Evolutionary conservation across 2,797 vertebrate genomes (phyloP).

Genomic region (Pseudomugil tenellus): DNA sequence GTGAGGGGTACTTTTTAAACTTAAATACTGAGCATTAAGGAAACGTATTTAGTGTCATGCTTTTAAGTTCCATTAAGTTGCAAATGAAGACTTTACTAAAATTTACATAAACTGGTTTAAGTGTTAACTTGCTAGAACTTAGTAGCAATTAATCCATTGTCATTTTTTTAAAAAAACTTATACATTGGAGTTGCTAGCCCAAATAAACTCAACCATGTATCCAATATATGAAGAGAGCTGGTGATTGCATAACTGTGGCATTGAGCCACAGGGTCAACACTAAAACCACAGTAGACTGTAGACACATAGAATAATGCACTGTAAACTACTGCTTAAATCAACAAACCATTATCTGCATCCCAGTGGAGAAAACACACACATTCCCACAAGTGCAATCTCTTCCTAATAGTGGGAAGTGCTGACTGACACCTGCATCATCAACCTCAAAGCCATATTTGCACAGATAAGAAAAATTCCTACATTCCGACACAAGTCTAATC

Average conservation of each 20-base stretch:
- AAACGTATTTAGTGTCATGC: not conserved
- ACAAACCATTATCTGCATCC: constrained; percentile 34
- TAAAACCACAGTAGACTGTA: constrained; percentile 39
- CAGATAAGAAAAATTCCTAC: constrained; percentile 5
- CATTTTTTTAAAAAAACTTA: not conserved
- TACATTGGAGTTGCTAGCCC: not conserved
- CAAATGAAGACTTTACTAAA: not conserved
- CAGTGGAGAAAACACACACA: constrained; percentile 25
- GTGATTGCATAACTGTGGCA: constrained; percentile 63
- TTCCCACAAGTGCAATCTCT: constrained; percentile 30
- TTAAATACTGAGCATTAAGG: not conserved
- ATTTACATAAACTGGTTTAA: not conserved
- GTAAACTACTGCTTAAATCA: constrained; percentile 46
- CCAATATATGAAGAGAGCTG: constrained; percentile 21
- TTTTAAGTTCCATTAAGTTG: not conserved
- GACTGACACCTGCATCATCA: constrained; percentile 56
- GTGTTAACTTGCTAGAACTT: not conserved
- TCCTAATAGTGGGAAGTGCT: constrained; percentile 59
- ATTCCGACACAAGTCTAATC: not conserved
- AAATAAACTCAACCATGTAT: constrained; percentile 14
- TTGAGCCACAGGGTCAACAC: constrained; percentile 48
- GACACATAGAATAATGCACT: constrained; percentile 54
- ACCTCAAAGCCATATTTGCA: constrained; percentile 21
- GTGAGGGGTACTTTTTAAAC: not conserved
- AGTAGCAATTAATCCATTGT: not conserved